A percentile compares a stretch with the other conserved stretches of the same genome.
phyloP scores from a whole-genome alignment of 2,888 invertebrate species.

The Eulithis testata region DNA sequence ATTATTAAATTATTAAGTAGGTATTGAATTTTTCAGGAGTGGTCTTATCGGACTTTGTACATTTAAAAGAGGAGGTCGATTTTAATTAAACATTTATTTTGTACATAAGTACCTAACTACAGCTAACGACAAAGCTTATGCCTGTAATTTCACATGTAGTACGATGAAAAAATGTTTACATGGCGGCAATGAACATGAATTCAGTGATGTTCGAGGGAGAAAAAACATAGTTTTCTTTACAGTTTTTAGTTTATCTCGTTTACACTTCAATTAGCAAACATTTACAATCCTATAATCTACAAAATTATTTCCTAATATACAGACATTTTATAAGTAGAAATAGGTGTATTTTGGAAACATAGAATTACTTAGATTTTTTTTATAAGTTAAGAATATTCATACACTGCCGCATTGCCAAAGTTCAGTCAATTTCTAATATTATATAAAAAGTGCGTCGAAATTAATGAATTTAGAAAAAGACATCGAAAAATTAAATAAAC shows the following conservation, averaged over 20 bases:
- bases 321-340: too few species aligned
- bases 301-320: too few species aligned
- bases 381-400: neutral
- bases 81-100: constrained; percentile 73
- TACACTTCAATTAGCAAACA: neutral
- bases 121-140: constrained; percentile 66
- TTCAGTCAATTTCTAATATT: constrained; percentile 40
- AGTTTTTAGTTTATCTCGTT: neutral
- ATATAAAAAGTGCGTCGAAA: constrained; percentile 40
- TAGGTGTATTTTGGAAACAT: too few species aligned
- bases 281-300: too few species aligned
- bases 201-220: neutral
- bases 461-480: constrained; percentile 14
- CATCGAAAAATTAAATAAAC: constrained; percentile 18
- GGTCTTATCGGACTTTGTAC: too few species aligned
- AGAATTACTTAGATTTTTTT: neutral
- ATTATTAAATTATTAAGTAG: too few species aligned
- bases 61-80: constrained; percentile 20
- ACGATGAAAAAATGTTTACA: constrained; percentile 42
- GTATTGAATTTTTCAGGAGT: too few species aligned
- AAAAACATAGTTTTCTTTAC: neutral
- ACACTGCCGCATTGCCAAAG: constrained; percentile 29
- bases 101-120: constrained; percentile 70
- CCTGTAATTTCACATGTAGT: constrained; percentile 49
- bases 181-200: constrained; percentile 32